Evolutionary conservation across 1,140 invertebrate genomes (phyloP).

Genomic region (Hycleus cichorii): DNA sequence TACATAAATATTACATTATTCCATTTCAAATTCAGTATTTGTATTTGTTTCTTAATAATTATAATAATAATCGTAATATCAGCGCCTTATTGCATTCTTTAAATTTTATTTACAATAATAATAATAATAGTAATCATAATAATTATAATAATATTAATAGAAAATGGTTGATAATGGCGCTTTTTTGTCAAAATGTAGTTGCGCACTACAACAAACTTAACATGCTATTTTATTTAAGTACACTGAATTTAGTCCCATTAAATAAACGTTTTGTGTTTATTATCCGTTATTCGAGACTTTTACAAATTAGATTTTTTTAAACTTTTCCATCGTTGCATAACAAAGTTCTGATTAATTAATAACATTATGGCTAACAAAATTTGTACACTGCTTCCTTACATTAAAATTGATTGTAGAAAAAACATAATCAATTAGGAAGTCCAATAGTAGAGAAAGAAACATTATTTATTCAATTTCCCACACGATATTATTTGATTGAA

Average conservation of each 20-base stretch:
- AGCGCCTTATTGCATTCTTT: conserved; percentile 14
- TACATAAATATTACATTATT: conserved; percentile 16
- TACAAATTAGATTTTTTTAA: conserved; percentile 2
- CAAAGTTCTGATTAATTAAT: background rate
- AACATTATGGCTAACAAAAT: conserved; percentile 19
- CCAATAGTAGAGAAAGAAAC: background rate
- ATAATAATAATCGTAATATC: background rate
- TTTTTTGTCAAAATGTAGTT: background rate
- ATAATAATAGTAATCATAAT: background rate
- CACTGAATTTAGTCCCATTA: conserved; percentile 14
- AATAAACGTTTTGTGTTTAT: background rate
- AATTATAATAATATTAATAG: background rate
- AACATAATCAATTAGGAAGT: background rate
- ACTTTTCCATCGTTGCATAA: conserved; percentile 9
- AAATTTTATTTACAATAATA: conserved; percentile 8
- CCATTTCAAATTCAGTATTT: background rate
- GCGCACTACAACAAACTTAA: conserved; percentile 14
- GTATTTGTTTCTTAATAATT: too few relatives aligned
- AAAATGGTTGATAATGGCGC: conserved; percentile 10
- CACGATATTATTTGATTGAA: conserved; percentile 2
- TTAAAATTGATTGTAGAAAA: background rate
- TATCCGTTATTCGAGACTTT: too few relatives aligned
- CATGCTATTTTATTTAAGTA: conserved; percentile 10
- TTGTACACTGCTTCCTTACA: conserved; percentile 12
- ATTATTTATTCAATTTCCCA: background rate